Conservation (phyloP, 2,888 invertebrate species). For the Dynastes hyllus region DNA sequence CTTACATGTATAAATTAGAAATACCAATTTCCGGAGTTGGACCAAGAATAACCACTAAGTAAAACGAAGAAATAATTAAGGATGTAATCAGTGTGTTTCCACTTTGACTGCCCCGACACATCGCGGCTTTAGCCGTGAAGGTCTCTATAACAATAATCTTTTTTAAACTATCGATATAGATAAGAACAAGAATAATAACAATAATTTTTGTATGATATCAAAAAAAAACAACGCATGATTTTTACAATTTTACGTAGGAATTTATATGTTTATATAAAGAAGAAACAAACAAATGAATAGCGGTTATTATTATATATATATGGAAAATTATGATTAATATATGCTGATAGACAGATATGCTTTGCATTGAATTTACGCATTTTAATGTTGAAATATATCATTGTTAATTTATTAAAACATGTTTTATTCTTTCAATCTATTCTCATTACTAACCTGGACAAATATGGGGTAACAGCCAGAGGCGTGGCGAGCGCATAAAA, state of each 20-base stretch:
- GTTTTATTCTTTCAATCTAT: conserved; percentile 30
- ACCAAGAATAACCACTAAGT: conserved; percentile 16
- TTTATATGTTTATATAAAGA: conserved; percentile 53
- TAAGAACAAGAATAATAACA: conserved; percentile 45
- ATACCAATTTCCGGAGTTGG: conserved; percentile 34
- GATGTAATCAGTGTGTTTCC: conserved; percentile 22
- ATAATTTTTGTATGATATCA: conserved; percentile 50
- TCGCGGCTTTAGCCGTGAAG: neutral
- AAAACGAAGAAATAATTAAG: conserved; percentile 10
- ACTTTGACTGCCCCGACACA: conserved; percentile 24
- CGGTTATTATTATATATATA: conserved; percentile 46
- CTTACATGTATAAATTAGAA: neutral
- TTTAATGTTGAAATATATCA: conserved; percentile 68
- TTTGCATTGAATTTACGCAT: conserved; percentile 64
- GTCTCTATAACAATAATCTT: conserved; percentile 13
- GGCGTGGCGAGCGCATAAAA: too few species aligned
- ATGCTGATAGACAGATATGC: conserved; percentile 56
- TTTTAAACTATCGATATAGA: conserved; percentile 14
- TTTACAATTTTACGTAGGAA: conserved; percentile 50
- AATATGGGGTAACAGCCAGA: too few species aligned
- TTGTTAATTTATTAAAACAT: conserved; percentile 63
- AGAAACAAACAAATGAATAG: conserved; percentile 37
- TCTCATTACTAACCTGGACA: too few species aligned
- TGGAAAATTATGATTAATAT: conserved; percentile 46
- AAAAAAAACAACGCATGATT: conserved; percentile 43